phyloP scores from a whole-genome alignment of 2,888 invertebrate genomes.

The Rhagonycha lutea region DNA sequence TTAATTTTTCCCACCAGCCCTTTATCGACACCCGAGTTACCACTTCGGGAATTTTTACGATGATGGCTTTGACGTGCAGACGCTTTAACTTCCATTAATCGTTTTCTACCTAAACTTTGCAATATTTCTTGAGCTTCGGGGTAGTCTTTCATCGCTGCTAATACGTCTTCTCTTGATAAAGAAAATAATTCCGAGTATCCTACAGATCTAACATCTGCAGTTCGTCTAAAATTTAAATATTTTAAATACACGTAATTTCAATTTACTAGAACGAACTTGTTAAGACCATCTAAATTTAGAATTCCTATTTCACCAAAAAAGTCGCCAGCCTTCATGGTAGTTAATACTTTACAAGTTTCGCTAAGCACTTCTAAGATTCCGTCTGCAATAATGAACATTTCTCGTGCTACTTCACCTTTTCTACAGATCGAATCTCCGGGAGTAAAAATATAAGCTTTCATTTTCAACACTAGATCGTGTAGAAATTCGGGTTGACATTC shows the following conservation, averaged over 20 bases:
- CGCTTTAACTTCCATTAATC: slow-evolving; percentile 79
- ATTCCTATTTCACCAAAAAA: slow-evolving; percentile 98
- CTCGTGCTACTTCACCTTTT: slow-evolving; percentile 86
- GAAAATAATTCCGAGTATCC: slow-evolving; percentile 96
- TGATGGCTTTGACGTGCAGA: slow-evolving; percentile 50
- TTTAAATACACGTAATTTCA: slow-evolving; percentile 3
- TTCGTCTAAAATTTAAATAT: slow-evolving; percentile 66
- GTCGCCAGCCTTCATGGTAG: slow-evolving; percentile 96
- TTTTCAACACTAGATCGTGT: slow-evolving; percentile 94
- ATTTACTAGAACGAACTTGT: slow-evolving; percentile 71
- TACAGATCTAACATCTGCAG: slow-evolving; percentile 94
- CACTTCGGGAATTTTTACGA: slow-evolving; percentile 31
- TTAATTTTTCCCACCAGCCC: slow-evolving; percentile 82
- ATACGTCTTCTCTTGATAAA: slow-evolving; percentile 89
- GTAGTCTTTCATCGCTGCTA: slow-evolving; percentile 95
- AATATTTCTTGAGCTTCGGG: slow-evolving; percentile 94
- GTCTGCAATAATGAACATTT: slow-evolving; percentile 98
- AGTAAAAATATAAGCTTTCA: slow-evolving; percentile 98
- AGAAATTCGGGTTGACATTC: slow-evolving; percentile 98
- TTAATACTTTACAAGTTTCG: slow-evolving; percentile 88
- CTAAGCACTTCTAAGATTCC: slow-evolving; percentile 95
- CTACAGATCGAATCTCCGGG: slow-evolving; percentile 96
- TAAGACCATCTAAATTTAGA: slow-evolving; percentile 90
- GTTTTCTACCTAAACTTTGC: slow-evolving; percentile 84
- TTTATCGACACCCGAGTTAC: slow-evolving; percentile 54